Percentiles rank a stretch among this genome's conserved stretches.
Conservation (phyloP, 2,888 invertebrate species). For the Abrostola tripartita region DNA sequence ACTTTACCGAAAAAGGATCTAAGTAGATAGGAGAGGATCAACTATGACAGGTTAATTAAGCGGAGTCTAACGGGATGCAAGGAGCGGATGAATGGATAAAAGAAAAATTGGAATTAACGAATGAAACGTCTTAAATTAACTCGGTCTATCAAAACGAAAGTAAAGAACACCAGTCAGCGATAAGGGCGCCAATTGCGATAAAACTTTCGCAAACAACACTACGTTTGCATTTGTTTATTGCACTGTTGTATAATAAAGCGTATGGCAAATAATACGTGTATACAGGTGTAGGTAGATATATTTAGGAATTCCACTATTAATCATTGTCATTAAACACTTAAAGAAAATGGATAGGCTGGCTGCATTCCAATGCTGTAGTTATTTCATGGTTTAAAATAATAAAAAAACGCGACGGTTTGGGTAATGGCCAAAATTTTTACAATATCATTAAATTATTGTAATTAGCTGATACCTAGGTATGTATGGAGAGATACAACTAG, state of each 20-base stretch:
- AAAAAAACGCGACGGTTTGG: slow-evolving; percentile 26
- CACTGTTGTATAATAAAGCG: too few species aligned
- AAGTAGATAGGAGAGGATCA: neutral
- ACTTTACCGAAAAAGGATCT: neutral
- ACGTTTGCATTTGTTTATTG: too few species aligned
- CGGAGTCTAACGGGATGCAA: neutral
- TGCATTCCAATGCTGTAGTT: slow-evolving; percentile 20
- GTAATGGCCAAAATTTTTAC: slow-evolving; percentile 18
- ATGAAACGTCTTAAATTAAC: too few species aligned
- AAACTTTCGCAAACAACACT: too few species aligned
- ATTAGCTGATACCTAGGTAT: neutral
- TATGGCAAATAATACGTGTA: neutral
- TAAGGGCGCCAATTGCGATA: too few species aligned
- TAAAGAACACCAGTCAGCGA: too few species aligned
- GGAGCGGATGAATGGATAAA: neutral
- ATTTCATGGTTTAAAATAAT: slow-evolving; percentile 24
- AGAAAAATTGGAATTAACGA: too few species aligned
- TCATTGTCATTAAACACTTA: slow-evolving; percentile 16
- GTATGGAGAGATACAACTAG: too few species aligned
- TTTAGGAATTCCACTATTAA: neutral
- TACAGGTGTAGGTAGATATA: neutral
- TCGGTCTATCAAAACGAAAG: too few species aligned
- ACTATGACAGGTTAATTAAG: slow-evolving; percentile 1
- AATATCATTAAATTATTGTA: slow-evolving; percentile 4
- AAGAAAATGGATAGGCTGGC: slow-evolving; percentile 38